Evolutionary conservation across 2,888 invertebrate genomes (phyloP).

Genomic region (Acrobasis suavella): DNA sequence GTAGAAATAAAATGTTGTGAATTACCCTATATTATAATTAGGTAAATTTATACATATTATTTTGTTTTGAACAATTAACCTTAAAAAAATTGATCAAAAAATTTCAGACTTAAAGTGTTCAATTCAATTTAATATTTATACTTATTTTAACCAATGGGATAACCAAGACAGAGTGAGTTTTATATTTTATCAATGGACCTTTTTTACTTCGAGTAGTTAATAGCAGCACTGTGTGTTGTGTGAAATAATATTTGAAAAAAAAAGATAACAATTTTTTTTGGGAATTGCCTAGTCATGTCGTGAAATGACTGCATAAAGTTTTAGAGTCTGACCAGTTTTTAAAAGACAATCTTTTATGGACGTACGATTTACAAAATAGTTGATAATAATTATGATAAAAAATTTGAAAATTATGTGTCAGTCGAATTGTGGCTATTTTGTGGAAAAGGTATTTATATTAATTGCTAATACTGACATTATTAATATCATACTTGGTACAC

Average conservation of each 20-base stretch:
- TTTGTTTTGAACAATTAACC: too few relatives aligned
- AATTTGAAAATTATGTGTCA: not conserved
- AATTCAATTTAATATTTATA: not conserved
- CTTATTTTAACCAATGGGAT: not conserved
- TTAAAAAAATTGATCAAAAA: too few relatives aligned
- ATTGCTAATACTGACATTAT: not conserved
- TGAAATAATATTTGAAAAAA: not conserved
- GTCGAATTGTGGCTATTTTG: not conserved
- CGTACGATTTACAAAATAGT: not conserved
- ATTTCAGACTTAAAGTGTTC: too few relatives aligned
- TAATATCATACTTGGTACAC: not conserved
- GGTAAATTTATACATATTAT: too few relatives aligned
- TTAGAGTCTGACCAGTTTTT: conserved; percentile 11
- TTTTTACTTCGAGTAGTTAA: not conserved
- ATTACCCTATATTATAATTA: too few relatives aligned
- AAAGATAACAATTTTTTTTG: not conserved
- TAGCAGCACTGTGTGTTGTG: not conserved
- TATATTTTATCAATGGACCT: not conserved
- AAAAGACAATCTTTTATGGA: conserved; percentile 7
- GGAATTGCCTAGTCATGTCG: not conserved
- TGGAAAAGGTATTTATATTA: not conserved
- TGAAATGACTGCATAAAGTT: not conserved
- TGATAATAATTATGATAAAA: not conserved
- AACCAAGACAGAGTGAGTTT: not conserved
- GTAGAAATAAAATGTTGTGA: too few relatives aligned